A percentile compares a stretch with the other conserved stretches of the same genome.
phyloP scores from a whole-genome alignment of 2,113 vertebrate genomes.

The Paratilapia polleni region DNA sequence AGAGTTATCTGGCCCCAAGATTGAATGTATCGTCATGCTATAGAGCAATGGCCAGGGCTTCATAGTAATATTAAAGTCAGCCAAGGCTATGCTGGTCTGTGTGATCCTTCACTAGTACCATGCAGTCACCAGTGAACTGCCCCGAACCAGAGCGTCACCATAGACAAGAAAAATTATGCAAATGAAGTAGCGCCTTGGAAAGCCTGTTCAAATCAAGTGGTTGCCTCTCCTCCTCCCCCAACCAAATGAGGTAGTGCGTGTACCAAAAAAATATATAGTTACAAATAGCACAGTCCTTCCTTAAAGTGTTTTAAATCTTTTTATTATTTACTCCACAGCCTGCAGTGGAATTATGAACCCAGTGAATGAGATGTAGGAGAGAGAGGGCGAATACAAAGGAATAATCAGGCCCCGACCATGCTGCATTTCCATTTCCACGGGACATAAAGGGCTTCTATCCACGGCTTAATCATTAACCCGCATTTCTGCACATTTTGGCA shows the following conservation, averaged over 20 bases:
- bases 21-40: constrained; percentile 77
- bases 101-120: constrained; percentile 84
- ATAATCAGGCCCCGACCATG: constrained; percentile 52
- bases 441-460: constrained; percentile 67
- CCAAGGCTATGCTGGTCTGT: constrained; percentile 80
- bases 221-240: constrained; percentile 76
- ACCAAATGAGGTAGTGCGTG: constrained; percentile 61
- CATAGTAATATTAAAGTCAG: constrained; percentile 85
- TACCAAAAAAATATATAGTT: constrained; percentile 23
- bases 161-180: constrained; percentile 98
- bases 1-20: constrained; percentile 81
- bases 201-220: constrained; percentile 80
- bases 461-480: constrained; percentile 72
- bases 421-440: constrained; percentile 64
- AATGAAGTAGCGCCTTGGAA: constrained; percentile 87
- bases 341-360: constrained; percentile 34
- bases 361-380: constrained; percentile 9
- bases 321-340: constrained; percentile 44
- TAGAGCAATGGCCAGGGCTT: constrained; percentile 84
- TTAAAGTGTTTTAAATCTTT: constrained; percentile 32
- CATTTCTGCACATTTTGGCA: constrained; percentile 35
- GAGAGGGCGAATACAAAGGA: constrained; percentile 53
- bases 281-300: constrained; percentile 34
- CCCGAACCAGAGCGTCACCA: constrained; percentile 88
- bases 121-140: constrained; percentile 83